phyloP scores from a whole-genome alignment of 2,113 vertebrate species.

The Henicopernis longicauda region DNA sequence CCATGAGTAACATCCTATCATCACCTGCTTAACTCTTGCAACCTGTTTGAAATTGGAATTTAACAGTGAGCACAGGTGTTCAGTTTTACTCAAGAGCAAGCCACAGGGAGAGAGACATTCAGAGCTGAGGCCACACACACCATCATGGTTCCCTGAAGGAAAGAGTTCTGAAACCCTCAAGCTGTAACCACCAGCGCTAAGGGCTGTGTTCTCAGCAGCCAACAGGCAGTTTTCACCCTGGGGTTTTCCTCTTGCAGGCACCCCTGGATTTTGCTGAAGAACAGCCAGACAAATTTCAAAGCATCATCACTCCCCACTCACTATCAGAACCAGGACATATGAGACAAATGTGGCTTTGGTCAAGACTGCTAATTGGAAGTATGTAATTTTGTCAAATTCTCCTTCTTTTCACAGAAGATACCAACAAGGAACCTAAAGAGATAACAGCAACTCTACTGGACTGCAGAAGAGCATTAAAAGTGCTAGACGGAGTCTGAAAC shows the following conservation, averaged over 20 bases:
- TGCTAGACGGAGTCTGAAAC: background rate
- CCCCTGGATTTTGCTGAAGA: background rate
- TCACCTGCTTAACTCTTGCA: background rate
- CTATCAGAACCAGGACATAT: rapidly evolving
- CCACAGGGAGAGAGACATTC: background rate
- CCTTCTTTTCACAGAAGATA: background rate
- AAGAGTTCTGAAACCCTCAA: background rate
- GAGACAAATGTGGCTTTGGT: background rate
- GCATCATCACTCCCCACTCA: background rate
- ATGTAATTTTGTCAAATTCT: background rate
- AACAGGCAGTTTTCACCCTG: background rate
- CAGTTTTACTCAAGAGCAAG: background rate
- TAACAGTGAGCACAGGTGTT: background rate
- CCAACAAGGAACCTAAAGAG: background rate
- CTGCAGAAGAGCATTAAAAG: background rate
- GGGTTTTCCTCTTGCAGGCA: background rate
- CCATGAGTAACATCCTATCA: background rate
- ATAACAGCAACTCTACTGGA: background rate
- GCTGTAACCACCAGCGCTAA: rapidly evolving
- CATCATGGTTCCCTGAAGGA: background rate
- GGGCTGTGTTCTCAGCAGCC: background rate
- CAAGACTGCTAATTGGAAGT: background rate
- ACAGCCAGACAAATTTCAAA: background rate
- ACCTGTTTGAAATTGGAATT: background rate
- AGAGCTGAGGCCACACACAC: background rate